A percentile compares a stretch with the other conserved stretches of the same genome.
Evolutionary conservation across 2,797 vertebrate genomes (phyloP).

Genomic region (Prionace glauca): DNA sequence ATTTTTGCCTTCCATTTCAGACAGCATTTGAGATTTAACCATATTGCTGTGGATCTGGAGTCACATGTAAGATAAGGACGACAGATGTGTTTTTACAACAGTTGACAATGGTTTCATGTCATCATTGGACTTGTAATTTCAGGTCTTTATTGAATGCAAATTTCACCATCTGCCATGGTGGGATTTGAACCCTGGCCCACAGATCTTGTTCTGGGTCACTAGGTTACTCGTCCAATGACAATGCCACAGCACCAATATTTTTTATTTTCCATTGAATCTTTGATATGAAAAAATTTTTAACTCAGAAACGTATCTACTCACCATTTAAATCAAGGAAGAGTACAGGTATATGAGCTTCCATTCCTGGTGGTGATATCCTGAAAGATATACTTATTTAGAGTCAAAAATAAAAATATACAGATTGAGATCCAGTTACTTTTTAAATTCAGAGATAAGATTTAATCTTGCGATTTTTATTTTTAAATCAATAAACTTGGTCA

Average conservation of each 20-base stretch:
- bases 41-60: no score
- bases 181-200: no score
- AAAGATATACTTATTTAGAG: slow-evolving; percentile 39
- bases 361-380: slow-evolving; percentile 84
- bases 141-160: no score
- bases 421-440: neutral
- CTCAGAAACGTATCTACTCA: slow-evolving; percentile 51
- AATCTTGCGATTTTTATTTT: neutral
- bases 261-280: neutral
- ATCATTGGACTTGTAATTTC: no score
- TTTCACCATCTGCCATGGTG: no score
- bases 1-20: no score
- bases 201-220: no score
- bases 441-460: neutral
- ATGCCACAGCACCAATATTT: neutral
- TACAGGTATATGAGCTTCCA: slow-evolving; percentile 92
- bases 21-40: no score
- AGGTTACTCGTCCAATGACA: no score
- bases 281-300: neutral
- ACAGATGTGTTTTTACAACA: no score
- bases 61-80: no score
- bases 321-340: slow-evolving; percentile 94
- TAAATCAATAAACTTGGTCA: neutral
- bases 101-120: no score
- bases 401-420: slow-evolving; percentile 30